Conservation (phyloP, 2,113 vertebrate genomes). For the Orycteropus afer region DNA sequence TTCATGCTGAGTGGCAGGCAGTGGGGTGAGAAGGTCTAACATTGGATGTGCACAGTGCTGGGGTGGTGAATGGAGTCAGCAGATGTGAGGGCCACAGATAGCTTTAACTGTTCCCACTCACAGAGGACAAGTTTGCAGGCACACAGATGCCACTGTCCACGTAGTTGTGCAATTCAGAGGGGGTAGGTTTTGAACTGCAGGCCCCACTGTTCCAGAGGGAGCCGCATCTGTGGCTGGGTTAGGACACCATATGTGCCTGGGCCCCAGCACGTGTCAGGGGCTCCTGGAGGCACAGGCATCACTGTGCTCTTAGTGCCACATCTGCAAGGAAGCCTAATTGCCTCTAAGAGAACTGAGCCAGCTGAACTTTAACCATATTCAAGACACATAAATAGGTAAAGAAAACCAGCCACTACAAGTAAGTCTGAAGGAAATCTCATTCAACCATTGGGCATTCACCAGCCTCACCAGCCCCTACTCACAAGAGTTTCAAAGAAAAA, state of each 20-base stretch:
- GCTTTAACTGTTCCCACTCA: conserved; percentile 81
- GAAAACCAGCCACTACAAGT: not conserved
- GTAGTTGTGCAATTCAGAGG: conserved; percentile 60
- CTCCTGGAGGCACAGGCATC: conserved; percentile 69
- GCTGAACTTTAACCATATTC: conserved; percentile 46
- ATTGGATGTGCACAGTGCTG: accelerated
- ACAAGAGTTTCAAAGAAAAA: not conserved
- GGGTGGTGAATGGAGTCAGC: conserved; percentile 29
- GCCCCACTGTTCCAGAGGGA: conserved; percentile 78
- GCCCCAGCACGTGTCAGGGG: conserved; percentile 70
- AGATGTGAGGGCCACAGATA: conserved; percentile 79
- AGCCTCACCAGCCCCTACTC: not conserved
- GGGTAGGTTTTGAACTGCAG: conserved; percentile 76
- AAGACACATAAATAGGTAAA: not conserved
- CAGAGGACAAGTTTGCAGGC: conserved; percentile 61
- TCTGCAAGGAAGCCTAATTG: conserved; percentile 69
- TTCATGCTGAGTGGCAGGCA: accelerated
- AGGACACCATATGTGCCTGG: conserved; percentile 50
- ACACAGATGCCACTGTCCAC: conserved; percentile 84
- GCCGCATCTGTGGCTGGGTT: conserved; percentile 79
- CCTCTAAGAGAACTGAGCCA: conserved; percentile 41
- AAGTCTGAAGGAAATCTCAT: not conserved
- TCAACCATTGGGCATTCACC: not conserved
- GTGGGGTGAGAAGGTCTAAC: not conserved
- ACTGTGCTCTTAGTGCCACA: conserved; percentile 71